Evolutionary conservation across 2,113 vertebrate genomes (phyloP).

Genomic region (Climacteris rufus): DNA sequence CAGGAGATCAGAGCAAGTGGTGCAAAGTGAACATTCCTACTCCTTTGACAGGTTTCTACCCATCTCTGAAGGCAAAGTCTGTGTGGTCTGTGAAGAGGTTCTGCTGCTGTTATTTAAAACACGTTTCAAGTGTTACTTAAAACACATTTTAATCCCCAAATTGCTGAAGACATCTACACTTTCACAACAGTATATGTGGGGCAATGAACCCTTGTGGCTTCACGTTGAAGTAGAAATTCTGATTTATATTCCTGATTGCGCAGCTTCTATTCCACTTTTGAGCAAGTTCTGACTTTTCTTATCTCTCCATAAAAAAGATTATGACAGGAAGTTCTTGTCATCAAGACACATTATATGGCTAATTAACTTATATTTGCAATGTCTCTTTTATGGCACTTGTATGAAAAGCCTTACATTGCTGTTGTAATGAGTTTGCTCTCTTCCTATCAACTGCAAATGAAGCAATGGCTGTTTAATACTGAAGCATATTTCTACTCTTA

Average conservation of each 20-base stretch:
- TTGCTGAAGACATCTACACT: not conserved
- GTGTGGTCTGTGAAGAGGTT: not conserved
- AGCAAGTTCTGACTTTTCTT: not conserved
- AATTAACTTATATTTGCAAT: slow-evolving; percentile 47
- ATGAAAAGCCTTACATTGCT: slow-evolving; percentile 23
- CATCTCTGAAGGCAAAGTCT: not conserved
- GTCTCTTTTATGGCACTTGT: slow-evolving; percentile 41
- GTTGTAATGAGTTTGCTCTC: slow-evolving; percentile 42
- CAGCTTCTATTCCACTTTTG: not conserved
- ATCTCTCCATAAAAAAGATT: slow-evolving; percentile 13
- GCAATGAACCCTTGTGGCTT: not conserved
- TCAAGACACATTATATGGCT: slow-evolving; percentile 8
- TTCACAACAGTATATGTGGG: not conserved
- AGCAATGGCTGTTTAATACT: slow-evolving; percentile 41
- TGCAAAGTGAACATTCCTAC: not conserved
- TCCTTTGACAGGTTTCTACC: not conserved
- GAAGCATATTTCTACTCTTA: slow-evolving; percentile 56
- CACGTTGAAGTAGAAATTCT: not conserved
- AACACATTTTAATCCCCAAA: not conserved
- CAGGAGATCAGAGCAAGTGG: not conserved
- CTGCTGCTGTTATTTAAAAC: not conserved
- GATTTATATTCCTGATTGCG: not conserved
- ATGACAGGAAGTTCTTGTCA: slow-evolving; percentile 26
- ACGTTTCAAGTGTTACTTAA: not conserved
- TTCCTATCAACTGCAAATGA: slow-evolving; percentile 52